A percentile compares a stretch with the other conserved stretches of the same genome.
Evolutionary conservation across 2,113 vertebrate species (phyloP).

Genomic region (Tinamus guttatus): DNA sequence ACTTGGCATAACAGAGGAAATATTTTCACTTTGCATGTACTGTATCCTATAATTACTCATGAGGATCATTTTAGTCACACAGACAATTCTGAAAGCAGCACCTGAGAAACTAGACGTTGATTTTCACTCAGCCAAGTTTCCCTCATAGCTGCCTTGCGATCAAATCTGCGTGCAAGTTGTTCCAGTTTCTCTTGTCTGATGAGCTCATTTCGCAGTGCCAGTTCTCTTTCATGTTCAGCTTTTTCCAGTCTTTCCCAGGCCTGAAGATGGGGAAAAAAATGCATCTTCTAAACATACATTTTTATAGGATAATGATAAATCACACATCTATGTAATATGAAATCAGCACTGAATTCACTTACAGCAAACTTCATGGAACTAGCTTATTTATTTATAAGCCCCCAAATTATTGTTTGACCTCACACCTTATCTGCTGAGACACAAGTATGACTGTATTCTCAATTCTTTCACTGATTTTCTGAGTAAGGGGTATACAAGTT

Average conservation of each 20-base stretch:
- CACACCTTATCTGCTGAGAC: background rate
- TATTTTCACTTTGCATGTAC: background rate
- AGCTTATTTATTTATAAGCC: background rate
- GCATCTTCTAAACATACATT: background rate
- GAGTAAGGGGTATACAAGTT: background rate
- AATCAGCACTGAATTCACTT: slow-evolving; percentile 5
- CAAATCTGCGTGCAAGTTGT: slow-evolving; percentile 94
- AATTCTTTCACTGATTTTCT: background rate
- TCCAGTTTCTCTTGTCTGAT: slow-evolving; percentile 99
- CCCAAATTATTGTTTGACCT: background rate
- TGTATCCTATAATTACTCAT: slow-evolving; percentile 8
- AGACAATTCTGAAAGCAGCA: slow-evolving; percentile 60
- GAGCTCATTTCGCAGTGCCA: slow-evolving; percentile 94
- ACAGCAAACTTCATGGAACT: background rate
- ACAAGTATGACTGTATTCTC: background rate
- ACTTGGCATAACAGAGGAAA: background rate
- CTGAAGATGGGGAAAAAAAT: slow-evolving; percentile 65
- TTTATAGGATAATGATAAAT: background rate
- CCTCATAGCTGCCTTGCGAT: slow-evolving; percentile 97
- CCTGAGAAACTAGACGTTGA: slow-evolving; percentile 96
- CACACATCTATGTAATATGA: background rate
- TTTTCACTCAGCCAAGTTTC: slow-evolving; percentile 98
- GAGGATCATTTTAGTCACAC: slow-evolving; percentile 22
- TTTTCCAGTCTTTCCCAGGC: slow-evolving; percentile 99
- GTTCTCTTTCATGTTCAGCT: slow-evolving; percentile 95